phyloP scores from a whole-genome alignment of 2,888 invertebrate genomes.

The Latrodectus elegans region DNA sequence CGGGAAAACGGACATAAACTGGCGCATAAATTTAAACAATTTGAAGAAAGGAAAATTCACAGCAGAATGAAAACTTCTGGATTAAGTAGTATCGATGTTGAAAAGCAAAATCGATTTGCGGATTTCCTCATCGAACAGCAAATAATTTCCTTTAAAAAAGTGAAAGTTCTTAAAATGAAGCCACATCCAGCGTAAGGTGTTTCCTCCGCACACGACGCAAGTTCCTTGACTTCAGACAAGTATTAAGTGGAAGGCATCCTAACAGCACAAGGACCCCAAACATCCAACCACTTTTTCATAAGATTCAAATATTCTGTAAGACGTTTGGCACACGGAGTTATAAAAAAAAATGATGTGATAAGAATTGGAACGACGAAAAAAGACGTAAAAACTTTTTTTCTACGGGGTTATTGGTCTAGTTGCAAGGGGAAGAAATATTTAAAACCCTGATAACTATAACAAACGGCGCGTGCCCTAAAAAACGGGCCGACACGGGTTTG shows the following conservation, averaged over 20 bases:
- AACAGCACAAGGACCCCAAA: neutral
- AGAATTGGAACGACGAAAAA: slow-evolving; percentile 40
- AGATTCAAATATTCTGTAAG: neutral
- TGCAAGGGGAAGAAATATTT: slow-evolving; percentile 8
- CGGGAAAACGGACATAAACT: no score
- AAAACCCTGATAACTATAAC: slow-evolving; percentile 60
- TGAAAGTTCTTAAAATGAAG: no score
- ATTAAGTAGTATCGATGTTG: no score
- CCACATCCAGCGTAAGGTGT: slow-evolving; percentile 14
- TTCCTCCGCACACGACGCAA: slow-evolving; percentile 1
- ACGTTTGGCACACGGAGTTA: neutral
- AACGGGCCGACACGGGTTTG: slow-evolving; percentile 6
- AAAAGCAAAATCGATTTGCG: no score
- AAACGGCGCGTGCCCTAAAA: slow-evolving; percentile 41
- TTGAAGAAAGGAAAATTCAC: no score
- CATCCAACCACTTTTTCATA: neutral
- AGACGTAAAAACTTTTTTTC: slow-evolving; percentile 24
- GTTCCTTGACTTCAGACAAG: slow-evolving; percentile 42
- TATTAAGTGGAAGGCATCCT: neutral
- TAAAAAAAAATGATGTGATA: slow-evolving; percentile 22
- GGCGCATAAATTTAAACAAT: no score
- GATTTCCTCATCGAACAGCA: no score
- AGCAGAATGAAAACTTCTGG: no score
- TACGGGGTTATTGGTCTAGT: slow-evolving; percentile 55
- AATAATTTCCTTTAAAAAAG: no score